phyloP scores from a whole-genome alignment of 1,140 invertebrate genomes.

The Halotydeus destructor region DNA sequence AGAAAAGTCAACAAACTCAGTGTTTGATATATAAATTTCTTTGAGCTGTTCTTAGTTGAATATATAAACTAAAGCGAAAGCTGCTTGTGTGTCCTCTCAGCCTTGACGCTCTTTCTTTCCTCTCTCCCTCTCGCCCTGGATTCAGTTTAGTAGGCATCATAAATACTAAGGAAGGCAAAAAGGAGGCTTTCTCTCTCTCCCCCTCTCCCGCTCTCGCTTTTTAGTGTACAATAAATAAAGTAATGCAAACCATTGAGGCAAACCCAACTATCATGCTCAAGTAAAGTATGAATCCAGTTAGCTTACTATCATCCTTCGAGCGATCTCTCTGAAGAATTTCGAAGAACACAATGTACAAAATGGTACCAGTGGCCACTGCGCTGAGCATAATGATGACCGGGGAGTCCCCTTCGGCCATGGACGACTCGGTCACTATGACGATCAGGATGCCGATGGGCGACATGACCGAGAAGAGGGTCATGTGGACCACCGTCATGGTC shows the following conservation, averaged over 20 bases:
- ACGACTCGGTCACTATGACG: not conserved
- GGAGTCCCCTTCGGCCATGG: not conserved
- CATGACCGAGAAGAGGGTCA: constrained; percentile 4
- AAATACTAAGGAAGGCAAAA: not conserved
- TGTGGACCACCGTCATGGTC: not conserved
- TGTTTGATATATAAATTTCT: not conserved
- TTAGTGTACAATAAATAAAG: constrained; percentile 4
- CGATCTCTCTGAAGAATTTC: constrained; percentile 48
- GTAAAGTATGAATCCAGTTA: constrained; percentile 11
- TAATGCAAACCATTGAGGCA: constrained; percentile 10
- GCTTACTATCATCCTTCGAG: constrained; percentile 18
- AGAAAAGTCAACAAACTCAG: not conserved
- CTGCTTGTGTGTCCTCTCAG: not conserved
- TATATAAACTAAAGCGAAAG: not conserved
- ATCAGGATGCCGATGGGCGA: constrained; percentile 3
- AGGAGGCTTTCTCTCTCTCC: not conserved
- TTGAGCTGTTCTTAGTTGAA: not conserved
- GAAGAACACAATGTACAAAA: constrained; percentile 75
- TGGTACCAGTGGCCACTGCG: constrained; percentile 58
- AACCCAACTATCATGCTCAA: constrained; percentile 13
- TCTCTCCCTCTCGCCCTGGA: not conserved
- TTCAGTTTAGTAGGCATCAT: not conserved
- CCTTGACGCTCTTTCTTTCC: not conserved
- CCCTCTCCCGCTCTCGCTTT: not conserved
- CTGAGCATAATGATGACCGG: constrained; percentile 16